A percentile compares a stretch with the other conserved stretches of the same genome.
These are phyloP conservation scores for Polylopha cassiicola DNA, from an alignment of 2,888 invertebrate genomes.

Conservation along the genomic window DNA sequence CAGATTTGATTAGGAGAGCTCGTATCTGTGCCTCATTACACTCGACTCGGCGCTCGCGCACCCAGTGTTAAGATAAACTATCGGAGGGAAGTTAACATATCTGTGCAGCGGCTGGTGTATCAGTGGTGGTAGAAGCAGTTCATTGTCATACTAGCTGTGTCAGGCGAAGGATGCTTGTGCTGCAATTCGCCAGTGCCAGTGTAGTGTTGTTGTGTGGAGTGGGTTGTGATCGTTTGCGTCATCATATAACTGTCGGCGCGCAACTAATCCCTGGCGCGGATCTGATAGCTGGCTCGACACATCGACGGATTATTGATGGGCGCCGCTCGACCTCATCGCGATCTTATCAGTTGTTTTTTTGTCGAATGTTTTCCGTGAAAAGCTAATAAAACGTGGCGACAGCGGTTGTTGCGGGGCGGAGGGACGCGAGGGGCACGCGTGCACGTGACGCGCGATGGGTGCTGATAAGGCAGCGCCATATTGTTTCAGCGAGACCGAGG, in stretches of 20 bases:
- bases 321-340: constrained; percentile 63
- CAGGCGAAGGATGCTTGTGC: constrained; percentile 7
- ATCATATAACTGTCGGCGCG: constrained; percentile 13
- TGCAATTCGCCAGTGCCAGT: constrained; percentile 12
- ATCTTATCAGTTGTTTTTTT: constrained; percentile 72
- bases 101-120: constrained; percentile 16
- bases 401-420: constrained; percentile 34
- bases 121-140: constrained; percentile 1
- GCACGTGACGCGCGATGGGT: constrained; percentile 51
- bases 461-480: constrained; percentile 63
- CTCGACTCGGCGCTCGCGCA: constrained; percentile 36
- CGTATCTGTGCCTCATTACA: constrained; percentile 54
- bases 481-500: constrained; percentile 49
- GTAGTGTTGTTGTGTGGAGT: constrained; percentile 12
- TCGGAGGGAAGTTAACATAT: constrained; percentile 27
- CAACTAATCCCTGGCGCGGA: constrained; percentile 19
- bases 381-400: constrained; percentile 48
- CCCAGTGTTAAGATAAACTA: constrained; percentile 27
- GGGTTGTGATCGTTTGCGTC: constrained; percentile 18
- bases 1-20: constrained; percentile 69
- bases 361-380: constrained; percentile 68
- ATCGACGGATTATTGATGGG: constrained; percentile 64
- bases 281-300: constrained; percentile 26
- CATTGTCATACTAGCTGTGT: constrained; percentile 3
- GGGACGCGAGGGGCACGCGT: constrained; percentile 31